Evolutionary conservation across 1,140 invertebrate genomes (phyloP), one percentile per base, ranked within the genome.

Genomic region (Papilio xuthus): DNA sequence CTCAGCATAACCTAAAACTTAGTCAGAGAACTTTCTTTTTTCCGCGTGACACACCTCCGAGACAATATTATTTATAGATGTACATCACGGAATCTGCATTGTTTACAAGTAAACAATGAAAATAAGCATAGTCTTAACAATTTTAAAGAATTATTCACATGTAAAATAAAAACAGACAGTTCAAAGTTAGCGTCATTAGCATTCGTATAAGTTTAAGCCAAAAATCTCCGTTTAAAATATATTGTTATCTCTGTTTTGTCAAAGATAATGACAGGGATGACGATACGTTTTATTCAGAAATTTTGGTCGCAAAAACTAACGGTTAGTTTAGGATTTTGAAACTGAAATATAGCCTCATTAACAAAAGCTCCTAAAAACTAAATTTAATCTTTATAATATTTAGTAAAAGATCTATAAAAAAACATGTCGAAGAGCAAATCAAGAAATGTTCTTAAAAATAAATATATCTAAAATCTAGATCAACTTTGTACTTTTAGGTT

Each of bases 401-500:
- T 23, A 76, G 12, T 41, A 44, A 63, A 56, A 60, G 8, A 23
- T 53, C 26, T 50, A 74, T 28, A 75, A 20, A 75, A 20, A 60
- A 7, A 47, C 13, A 26, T 18, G 32, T 74, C 23, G 1, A 26
- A 74, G 44, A 50, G 44, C n/a, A 41, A 18, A 63, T 77, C 32
- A 77, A 79, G 78, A 69, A 74, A 77, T 32, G 77, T 63, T 12
- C 28, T n/a, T 44, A 63, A 79, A 41, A 74, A 74, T n/a, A 73
- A 32, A 74, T 70, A 63, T 63, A 42, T 42, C 74, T 76, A 63
- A 28, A 41, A 63, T 42, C 74, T 76, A 76, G 37, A 41, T n/a
- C n/a, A 77, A 74, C 84, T 91, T 91, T 91, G 88, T 91, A 91
- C 88, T 91, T 85, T 88, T 84, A 80, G 84, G 83, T 85, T 85